Evolutionary conservation across 2,113 vertebrate species (phyloP), one percentile per base, ranked within the genome.

Genomic region (Lipophrys pholis): DNA sequence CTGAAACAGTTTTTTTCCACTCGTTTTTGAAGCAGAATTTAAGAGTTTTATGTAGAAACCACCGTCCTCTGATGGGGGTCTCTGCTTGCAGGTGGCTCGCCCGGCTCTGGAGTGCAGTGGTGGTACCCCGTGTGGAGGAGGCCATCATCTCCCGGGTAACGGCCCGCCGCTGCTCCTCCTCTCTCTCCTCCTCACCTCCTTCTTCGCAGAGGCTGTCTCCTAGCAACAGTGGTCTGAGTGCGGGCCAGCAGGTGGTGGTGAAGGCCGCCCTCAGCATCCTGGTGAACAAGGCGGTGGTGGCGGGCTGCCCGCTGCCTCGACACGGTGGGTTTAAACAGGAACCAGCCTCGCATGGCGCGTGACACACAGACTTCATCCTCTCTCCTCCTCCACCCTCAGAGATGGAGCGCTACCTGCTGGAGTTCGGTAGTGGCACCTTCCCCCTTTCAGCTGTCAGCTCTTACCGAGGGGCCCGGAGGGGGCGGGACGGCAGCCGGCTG

Each of bases 231-330:
- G 83, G 62, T 61, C 94, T 96, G 14, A 96, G 94, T 52, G 93
- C 95, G 80, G 97, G 97, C 10, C 97, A 98, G 90, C 96, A 96
- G 89, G 96, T 96, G 1, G 94, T 98, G 81, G 95, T 97, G 46
- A 97, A 95, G 87, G 97, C 97, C 4, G 96, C 97, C 52, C 96
- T 99, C 87, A 97, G 96, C 88, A 98, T 99, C 91, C 86, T 99
- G 88, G 92, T 98, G 65, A 98, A 97, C 85, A 97, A 98, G 91
- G 96, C 97, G 2, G 92, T 99, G 65, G 87, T 98, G 52, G 95
- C 93, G 43, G 95, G 95, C 84, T 98, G 97, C 83, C 96, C 96
- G 43, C 94, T 99, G 52, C 92, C 95, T 46, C 95, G 93, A 80
- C 87, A 95, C 92, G 97, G 97, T 99, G 75, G 0, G 57, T 49